Evolutionary conservation across 1,140 invertebrate species (phyloP).

Genomic region (Drosophila obscura): DNA sequence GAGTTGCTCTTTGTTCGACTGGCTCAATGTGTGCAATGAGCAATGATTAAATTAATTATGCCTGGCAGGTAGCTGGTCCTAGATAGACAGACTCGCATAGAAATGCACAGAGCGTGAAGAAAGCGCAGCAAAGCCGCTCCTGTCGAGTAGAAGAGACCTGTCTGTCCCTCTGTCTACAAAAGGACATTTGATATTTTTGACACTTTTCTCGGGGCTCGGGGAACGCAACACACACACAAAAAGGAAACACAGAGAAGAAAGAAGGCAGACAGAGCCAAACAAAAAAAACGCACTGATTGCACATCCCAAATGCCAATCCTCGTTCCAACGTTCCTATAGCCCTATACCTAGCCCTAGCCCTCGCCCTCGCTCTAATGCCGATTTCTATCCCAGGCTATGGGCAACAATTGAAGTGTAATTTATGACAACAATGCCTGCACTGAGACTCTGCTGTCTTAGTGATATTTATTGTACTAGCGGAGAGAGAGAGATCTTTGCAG

Average conservation of each 20-base stretch:
- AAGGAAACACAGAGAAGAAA: slow-evolving; percentile 35
- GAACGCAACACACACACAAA: slow-evolving; percentile 36
- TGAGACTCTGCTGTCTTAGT: slow-evolving; percentile 13
- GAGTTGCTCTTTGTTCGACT: slow-evolving; percentile 32
- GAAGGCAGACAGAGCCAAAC: slow-evolving; percentile 8
- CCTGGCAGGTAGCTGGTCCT: slow-evolving; percentile 56
- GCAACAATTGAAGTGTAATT: slow-evolving; percentile 77
- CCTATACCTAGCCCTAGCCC: not conserved
- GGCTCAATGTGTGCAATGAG: slow-evolving; percentile 64
- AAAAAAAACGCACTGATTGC: slow-evolving; percentile 52
- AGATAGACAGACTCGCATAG: slow-evolving; percentile 44
- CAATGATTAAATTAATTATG: slow-evolving; percentile 81
- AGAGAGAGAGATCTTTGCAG: slow-evolving; percentile 21
- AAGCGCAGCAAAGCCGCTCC: slow-evolving; percentile 24
- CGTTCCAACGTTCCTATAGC: slow-evolving; percentile 1
- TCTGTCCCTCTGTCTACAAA: slow-evolving; percentile 28
- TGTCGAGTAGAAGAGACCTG: slow-evolving; percentile 18
- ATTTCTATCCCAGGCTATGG: slow-evolving; percentile 19
- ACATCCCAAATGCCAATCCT: slow-evolving; percentile 30
- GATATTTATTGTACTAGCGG: not conserved
- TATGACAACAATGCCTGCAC: slow-evolving; percentile 72
- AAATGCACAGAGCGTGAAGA: slow-evolving; percentile 67
- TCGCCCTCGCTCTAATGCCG: not conserved
- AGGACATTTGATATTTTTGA: slow-evolving; percentile 81
- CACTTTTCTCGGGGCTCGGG: slow-evolving; percentile 53